These are phyloP conservation scores for Stigmatopora argus DNA, from an alignment of 2,113 vertebrate species.

Conservation along the genomic window DNA sequence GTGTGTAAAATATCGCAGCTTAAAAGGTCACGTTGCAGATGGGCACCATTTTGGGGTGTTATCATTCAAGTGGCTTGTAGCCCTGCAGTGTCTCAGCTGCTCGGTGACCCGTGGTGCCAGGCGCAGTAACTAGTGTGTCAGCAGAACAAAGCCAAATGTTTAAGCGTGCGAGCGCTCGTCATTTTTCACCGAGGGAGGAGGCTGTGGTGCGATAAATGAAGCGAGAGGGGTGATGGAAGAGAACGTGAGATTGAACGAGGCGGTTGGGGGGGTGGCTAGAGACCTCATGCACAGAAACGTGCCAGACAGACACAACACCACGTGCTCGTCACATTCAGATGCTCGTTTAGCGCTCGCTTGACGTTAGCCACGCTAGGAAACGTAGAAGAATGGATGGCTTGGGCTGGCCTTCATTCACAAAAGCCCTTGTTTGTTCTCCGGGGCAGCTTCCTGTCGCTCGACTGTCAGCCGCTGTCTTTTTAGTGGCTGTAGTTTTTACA, in stretches of 20 bases:
- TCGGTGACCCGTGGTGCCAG: conserved; percentile 52
- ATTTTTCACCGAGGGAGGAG: conserved; percentile 58
- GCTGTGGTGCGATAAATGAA: conserved; percentile 62
- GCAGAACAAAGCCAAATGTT: conserved; percentile 68
- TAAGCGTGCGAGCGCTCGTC: conserved; percentile 61
- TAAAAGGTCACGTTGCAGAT: conserved; percentile 48
- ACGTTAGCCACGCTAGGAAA: conserved; percentile 24
- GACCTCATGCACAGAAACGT: conserved; percentile 12
- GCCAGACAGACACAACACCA: conserved; percentile 28
- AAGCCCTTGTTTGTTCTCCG: conserved; percentile 5
- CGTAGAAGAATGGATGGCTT: conserved; percentile 7
- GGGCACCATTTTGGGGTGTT: background rate
- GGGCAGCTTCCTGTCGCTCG: conserved; percentile 14
- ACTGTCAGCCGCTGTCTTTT: conserved; percentile 18
- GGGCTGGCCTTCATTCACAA: conserved; percentile 3
- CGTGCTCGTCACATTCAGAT: conserved; percentile 24
- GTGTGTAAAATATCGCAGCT: background rate
- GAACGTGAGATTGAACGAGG: conserved; percentile 24
- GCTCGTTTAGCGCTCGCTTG: conserved; percentile 35
- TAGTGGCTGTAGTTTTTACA: conserved; percentile 19
- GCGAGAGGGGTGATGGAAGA: conserved; percentile 38
- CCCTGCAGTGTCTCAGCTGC: conserved; percentile 29
- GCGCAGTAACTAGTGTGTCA: conserved; percentile 58
- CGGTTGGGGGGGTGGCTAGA: conserved; percentile 8
- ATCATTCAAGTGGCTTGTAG: conserved; percentile 30